Evolutionary conservation across 2,113 vertebrate species (phyloP), one percentile per base, ranked within the genome.

Genomic region (Athene noctua): DNA sequence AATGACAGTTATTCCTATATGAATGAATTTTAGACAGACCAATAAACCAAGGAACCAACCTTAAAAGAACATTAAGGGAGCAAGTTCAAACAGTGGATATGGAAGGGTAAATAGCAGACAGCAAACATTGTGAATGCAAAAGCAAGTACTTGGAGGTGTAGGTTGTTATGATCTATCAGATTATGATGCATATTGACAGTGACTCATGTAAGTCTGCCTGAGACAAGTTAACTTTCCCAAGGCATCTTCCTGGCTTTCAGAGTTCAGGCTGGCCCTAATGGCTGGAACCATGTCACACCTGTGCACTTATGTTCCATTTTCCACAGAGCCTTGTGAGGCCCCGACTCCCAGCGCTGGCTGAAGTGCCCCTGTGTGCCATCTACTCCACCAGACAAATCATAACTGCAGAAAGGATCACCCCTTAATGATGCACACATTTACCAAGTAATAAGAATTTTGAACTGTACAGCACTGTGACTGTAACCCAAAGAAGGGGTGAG

Each of bases 281-380:
- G 49, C 6, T 83, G 29, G 30, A 68, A 55, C 5, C 25, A 29
- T 4, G 20, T 25, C 3, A 17, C 2, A 5, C 40, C 27, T 54
- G 6, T 58, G 27, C 13, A 34, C 0, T 0, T 10, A 25, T 3
- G 2, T 13, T 11, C 9, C 27, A 11, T 17, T 26, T 14, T 49
- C 13, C n/a, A 51, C 63, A 15, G 30, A 89, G 40, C 23, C 17
- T 34, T 1, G 1, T 17, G 29, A 71, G 12, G 16, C 2, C 38
- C 29, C 27, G 40, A 2, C n/a, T 75, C 32, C 22, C 29, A 80
- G 29, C 26, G 87, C 38, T 61, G 52, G 20, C 20, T 55, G 80
- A 71, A 29, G 30, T 21, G 14, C 4, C 22, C 26, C 49, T 32
- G 10, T 36, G 36, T 71, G 51, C 51, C 27, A 54, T 8, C 14